Conservation (phyloP, 2,888 invertebrate species). For the Sipunculus nudus region DNA sequence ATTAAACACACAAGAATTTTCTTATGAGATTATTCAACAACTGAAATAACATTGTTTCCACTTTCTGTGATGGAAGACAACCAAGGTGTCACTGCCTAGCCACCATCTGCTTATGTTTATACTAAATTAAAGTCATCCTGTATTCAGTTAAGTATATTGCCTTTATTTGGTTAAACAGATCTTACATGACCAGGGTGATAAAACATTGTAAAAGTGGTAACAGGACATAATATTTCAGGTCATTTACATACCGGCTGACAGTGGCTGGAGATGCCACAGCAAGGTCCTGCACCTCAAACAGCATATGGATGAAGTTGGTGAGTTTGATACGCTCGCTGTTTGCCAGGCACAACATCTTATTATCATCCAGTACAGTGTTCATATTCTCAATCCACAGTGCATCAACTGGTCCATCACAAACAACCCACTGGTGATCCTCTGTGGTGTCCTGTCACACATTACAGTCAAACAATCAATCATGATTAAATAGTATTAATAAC, state of each 20-base stretch:
- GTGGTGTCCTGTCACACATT: slow-evolving; percentile 62
- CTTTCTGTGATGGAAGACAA: too few relatives aligned
- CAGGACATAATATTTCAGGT: too few relatives aligned
- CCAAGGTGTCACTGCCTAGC: too few relatives aligned
- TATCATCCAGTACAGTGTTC: slow-evolving; percentile 91
- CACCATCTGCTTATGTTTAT: too few relatives aligned
- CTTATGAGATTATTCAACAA: too few relatives aligned
- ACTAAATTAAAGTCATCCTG: too few relatives aligned
- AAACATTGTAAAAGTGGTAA: too few relatives aligned
- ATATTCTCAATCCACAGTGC: slow-evolving; percentile 95
- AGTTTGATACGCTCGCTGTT: slow-evolving; percentile 91
- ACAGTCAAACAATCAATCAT: background rate
- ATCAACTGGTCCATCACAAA: slow-evolving; percentile 90
- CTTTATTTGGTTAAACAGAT: too few relatives aligned
- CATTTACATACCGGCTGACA: slow-evolving; percentile 76
- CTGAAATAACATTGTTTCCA: too few relatives aligned
- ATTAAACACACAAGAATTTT: too few relatives aligned
- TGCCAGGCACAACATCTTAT: slow-evolving; percentile 90
- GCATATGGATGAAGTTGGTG: slow-evolving; percentile 87
- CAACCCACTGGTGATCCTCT: slow-evolving; percentile 85
- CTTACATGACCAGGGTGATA: too few relatives aligned
- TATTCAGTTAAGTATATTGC: too few relatives aligned
- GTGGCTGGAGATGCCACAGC: slow-evolving; percentile 92
- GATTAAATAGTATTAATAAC: background rate
- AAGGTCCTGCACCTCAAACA: slow-evolving; percentile 81